These are phyloP conservation scores for Zeugodacus cucurbitae DNA, from an alignment of 1,140 invertebrate genomes.

Conservation along the genomic window DNA sequence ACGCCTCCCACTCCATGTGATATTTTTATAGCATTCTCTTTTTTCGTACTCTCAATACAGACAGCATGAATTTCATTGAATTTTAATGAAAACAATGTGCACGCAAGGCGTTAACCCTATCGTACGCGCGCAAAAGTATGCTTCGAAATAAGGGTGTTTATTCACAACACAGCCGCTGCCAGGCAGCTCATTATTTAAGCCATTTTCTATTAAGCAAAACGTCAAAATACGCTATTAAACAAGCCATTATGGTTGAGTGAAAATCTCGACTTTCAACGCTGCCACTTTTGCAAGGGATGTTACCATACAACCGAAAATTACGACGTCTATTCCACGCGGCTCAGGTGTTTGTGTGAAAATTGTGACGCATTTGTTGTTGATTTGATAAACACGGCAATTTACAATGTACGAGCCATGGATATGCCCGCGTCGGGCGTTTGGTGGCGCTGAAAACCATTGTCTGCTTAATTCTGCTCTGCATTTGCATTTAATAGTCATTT, in stretches of 20 bases:
- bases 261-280: constrained; percentile 36
- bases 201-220: constrained; percentile 48
- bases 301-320: constrained; percentile 7
- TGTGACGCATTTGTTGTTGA: constrained; percentile 31
- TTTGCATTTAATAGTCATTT: constrained; percentile 26
- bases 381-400: constrained; percentile 36
- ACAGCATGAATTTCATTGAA: constrained; percentile 16
- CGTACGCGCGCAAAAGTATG: constrained; percentile 10
- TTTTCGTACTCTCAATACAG: neutral
- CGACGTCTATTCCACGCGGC: neutral
- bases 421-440: neutral
- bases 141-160: neutral
- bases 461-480: neutral
- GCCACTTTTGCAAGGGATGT: neutral
- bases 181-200: constrained; percentile 46
- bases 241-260: constrained; percentile 46
- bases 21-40: neutral
- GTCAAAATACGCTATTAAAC: constrained; percentile 48
- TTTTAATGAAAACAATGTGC: constrained; percentile 44
- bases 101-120: constrained; percentile 6
- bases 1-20: neutral
- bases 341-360: neutral
- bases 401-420: neutral
- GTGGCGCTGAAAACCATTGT: neutral
- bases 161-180: neutral